These are phyloP conservation scores for Clepsis dumicolana DNA, from an alignment of 2,888 invertebrate species.

Conservation along the genomic window DNA sequence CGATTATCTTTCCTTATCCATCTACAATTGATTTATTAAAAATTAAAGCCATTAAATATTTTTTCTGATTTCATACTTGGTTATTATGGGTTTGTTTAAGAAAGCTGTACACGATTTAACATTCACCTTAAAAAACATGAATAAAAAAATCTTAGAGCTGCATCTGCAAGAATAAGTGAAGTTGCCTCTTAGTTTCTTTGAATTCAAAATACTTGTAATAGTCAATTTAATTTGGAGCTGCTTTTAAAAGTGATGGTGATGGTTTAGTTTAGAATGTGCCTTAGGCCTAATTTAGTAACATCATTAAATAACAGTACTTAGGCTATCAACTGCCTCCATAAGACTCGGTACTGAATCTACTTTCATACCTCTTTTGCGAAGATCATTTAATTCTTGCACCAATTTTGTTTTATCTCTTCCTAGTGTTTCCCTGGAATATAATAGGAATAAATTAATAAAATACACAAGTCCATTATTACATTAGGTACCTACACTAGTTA, in stretches of 20 bases:
- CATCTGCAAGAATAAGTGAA: not conserved
- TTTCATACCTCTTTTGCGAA: slow-evolving; percentile 89
- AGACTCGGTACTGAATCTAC: slow-evolving; percentile 87
- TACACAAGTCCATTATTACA: slow-evolving; percentile 10
- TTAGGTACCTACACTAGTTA: too few relatives aligned
- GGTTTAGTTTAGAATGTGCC: not conserved
- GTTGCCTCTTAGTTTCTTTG: not conserved
- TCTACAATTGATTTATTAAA: not conserved
- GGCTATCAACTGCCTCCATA: slow-evolving; percentile 87
- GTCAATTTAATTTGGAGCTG: slow-evolving; percentile 30
- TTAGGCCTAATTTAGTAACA: slow-evolving; percentile 1
- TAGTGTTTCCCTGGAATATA: slow-evolving; percentile 85
- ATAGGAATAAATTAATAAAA: slow-evolving; percentile 24
- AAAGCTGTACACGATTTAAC: not conserved
- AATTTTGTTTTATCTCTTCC: slow-evolving; percentile 88
- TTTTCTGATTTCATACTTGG: not conserved
- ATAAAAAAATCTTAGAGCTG: not conserved
- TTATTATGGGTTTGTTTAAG: not conserved
- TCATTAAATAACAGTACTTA: slow-evolving; percentile 68
- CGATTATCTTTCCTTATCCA: not conserved
- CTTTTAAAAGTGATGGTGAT: slow-evolving; percentile 1
- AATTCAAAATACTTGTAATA: not conserved
- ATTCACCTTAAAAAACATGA: not conserved
- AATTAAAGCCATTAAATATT: slow-evolving; percentile 4
- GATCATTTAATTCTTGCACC: slow-evolving; percentile 86